Evolutionary conservation across 2,113 vertebrate genomes (phyloP), one percentile per base, ranked within the genome.

Genomic region (Strix aluco): DNA sequence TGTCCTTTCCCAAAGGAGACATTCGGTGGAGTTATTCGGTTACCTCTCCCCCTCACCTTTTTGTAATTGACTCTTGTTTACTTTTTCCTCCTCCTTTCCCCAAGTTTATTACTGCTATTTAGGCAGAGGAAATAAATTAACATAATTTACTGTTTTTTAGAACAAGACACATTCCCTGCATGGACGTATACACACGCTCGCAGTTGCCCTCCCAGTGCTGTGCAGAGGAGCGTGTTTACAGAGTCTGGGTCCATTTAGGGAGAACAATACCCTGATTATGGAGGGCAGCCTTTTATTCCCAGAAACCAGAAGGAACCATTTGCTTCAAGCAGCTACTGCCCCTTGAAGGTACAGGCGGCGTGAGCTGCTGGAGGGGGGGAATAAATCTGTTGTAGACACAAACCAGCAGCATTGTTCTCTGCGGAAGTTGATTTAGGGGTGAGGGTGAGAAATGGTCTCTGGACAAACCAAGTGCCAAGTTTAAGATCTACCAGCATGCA

Each of bases 111-210:
- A 97, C 96, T 92, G 65, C 85, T 97, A 96, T 98, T 98, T 98
- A 98, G 98, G 95, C 92, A 95, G 98, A 98, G 99, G 98, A 99
- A 99, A 98, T 98, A 97, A 98, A 98, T 99, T 98, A 98, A 97
- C 98, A 98, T 98, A 99, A 99, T 98, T 98, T 98, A 98, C 98
- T 98, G 98, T 81, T 96, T 98, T 98, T 98, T 97, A 97, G 98
- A 98, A 90, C 92, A 83, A 71, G 97, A 95, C 96, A 80, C 97
- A 97, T 96, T 96, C 96, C 86, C 70, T 40, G 59, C 93, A 0
- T 73, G 91, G 80, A n/a, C 44, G 15, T 30, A 2, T 42, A 54
- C 92, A 80, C 93, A 87, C 2, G 26, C 90, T 74, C 3, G 4
- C 83, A 61, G 87, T 92, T 13, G 30, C 94, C 84, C 91, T 86